phyloP scores from a whole-genome alignment of 2,797 vertebrate species.

The Rhinella marina region DNA sequence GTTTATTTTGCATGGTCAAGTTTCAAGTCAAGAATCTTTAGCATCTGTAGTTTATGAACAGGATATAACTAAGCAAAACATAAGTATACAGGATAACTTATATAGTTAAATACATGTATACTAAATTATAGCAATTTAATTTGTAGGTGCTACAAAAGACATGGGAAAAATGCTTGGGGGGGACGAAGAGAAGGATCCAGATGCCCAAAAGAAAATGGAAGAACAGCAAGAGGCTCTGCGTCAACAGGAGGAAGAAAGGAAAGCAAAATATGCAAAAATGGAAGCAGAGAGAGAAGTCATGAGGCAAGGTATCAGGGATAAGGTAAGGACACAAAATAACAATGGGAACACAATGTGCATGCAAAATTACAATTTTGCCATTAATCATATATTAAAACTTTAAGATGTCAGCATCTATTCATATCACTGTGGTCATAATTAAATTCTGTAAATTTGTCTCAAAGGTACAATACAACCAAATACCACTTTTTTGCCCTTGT shows the following conservation, averaged over 20 bases:
- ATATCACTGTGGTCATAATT: no score
- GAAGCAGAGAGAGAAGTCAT: constrained; percentile 94
- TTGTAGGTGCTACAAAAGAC: constrained; percentile 96
- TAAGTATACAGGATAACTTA: not conserved
- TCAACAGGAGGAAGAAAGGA: constrained; percentile 96
- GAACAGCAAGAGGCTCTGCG: constrained; percentile 94
- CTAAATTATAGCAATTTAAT: not conserved
- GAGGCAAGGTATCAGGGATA: constrained; percentile 96
- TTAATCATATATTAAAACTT: no score
- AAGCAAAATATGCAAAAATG: constrained; percentile 97
- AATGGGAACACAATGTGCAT: not conserved
- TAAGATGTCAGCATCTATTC: no score
- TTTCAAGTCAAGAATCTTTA: not conserved
- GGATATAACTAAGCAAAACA: not conserved
- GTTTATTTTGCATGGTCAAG: no score
- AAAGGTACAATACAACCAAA: no score
- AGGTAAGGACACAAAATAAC: constrained; percentile 76
- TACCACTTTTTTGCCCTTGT: no score
- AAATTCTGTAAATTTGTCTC: no score
- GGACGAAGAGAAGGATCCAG: constrained; percentile 97
- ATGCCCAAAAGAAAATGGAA: constrained; percentile 96
- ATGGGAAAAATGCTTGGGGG: constrained; percentile 99
- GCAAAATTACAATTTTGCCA: not conserved
- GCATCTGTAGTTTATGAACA: not conserved
- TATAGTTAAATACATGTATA: not conserved